Percentiles rank a stretch among this genome's conserved stretches.
phyloP scores from a whole-genome alignment of 2,797 vertebrate species.

The Hippoglossus hippoglossus region DNA sequence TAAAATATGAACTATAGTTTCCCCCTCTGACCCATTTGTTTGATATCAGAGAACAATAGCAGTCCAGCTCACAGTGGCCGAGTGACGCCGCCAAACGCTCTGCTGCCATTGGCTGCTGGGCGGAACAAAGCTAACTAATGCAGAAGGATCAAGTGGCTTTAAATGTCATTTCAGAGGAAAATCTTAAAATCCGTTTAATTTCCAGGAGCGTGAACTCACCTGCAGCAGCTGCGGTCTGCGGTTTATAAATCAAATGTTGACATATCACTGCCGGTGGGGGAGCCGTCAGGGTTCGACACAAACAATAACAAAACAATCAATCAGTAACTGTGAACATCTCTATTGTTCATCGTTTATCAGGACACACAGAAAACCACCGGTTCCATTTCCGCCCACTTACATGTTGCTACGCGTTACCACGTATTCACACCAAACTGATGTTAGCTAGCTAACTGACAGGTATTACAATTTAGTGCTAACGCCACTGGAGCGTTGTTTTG shows the following conservation, averaged over 20 bases:
- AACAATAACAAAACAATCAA: constrained; percentile 67
- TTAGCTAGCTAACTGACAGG: neutral
- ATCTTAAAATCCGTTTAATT: neutral
- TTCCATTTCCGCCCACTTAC: no score
- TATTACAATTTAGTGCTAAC: neutral
- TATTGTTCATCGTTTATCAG: neutral
- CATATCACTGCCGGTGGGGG: neutral
- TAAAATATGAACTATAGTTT: constrained; percentile 21
- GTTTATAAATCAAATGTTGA: neutral
- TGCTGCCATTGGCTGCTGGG: constrained; percentile 68
- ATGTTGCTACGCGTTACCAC: neutral
- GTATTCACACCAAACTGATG: rapidly evolving
- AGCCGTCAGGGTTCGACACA: constrained; percentile 1
- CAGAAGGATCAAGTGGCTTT: constrained; percentile 30
- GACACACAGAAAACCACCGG: no score
- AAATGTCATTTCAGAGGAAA: constrained; percentile 17
- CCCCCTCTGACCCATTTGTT: constrained; percentile 64
- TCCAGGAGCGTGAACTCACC: no score
- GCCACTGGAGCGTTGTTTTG: constrained; percentile 48
- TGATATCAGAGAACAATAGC: constrained; percentile 78
- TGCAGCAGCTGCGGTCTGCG: no score
- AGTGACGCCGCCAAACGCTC: constrained; percentile 60
- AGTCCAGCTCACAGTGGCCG: constrained; percentile 37
- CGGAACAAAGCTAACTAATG: constrained; percentile 77
- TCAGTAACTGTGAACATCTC: constrained; percentile 17